Evolutionary conservation across 1,140 invertebrate genomes (phyloP), one percentile per base, ranked within the genome.

Genomic region (Plutomurus gul): DNA sequence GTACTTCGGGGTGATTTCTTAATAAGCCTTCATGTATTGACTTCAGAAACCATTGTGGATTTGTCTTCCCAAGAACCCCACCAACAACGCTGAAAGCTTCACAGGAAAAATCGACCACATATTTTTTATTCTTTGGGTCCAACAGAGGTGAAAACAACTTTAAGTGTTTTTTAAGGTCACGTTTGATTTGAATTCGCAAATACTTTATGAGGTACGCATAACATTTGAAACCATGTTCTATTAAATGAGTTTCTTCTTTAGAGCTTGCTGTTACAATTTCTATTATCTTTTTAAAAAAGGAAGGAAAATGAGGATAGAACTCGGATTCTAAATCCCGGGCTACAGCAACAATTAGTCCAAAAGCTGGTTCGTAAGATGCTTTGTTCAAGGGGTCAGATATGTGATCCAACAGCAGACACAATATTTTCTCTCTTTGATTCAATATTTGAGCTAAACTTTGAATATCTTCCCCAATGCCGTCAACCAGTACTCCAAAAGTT

Each of bases 151-250:
- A 43, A 43, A 79, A 79, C 3, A 79, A 30, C 37, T 79, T 60
- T 36, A 79, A 60, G 30, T 79, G 72, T 0, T 46, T 37, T 22
- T 56, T 33, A 16, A 79, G 39, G 25, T 79, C 77, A 6, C 73
- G 70, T 27, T 74, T 60, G 43, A 79, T 75, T 60, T 79, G 77
- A 20, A 37, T 30, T 75, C 77, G 25, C 11, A 79, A 46, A 70
- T 79, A 79, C 16, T 79, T 79, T 7, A 71, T 51, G 1, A 79
- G 36, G 11, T 79, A 79, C 4, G 77, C 77, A 37, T 74, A 75
- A 16, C 77, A 79, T 79, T 79, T 74, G 37, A 79, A 79, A 39
- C 77, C 72, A 18, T 49, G 27, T 37, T 79, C 77, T 10, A 79
- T 79, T 10, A 79, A 25, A 33, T 79, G 46, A 27, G 77, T 56